Evolutionary conservation across 1,140 invertebrate species (phyloP), one percentile per base, ranked within the genome.

Genomic region (Neodiprion fabricii): DNA sequence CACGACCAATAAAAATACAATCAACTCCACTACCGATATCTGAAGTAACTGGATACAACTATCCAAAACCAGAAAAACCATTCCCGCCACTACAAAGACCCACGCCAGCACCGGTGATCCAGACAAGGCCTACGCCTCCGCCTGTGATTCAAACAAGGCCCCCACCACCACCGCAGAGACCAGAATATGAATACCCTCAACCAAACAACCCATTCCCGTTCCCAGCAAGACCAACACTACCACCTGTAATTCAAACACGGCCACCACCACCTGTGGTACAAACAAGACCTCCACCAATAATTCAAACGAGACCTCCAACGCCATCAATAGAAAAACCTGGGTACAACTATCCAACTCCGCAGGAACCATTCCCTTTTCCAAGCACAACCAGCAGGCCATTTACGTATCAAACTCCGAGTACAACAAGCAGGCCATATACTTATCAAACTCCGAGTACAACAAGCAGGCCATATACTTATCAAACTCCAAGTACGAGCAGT

Each of bases 111-210:
- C 76, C 73, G n/a, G 75, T 53, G 47, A 17, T 21, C 17, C 73
- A 61, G 28, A 65, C 74, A 69, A 48, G 70, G 1, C 47, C 7
- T 12, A 66, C 68, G 67, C 53, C 69, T 17, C 47, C 75, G 61
- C 47, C 71, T 71, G 14, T 61, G 11, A 61, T 71, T 23, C 23
- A 40, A 61, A 72, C 11, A 11, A 14, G 48, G 11, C 61, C 72
- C n/a, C 77, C 75, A 21, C 65, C 77, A 68, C 71, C 74, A 40
- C 11, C 72, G 49, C 66, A 72, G n/a, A 40, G 66, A 61, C 73
- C 65, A 11, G 76, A 73, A 21, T 80, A 80, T 40, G 14, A 11
- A 48, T 79, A 79, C 48, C 65, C 74, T 10, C 67, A 70, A 40
- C 78, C 78, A 12, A 23, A 49, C 5, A 71, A 65, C 0, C 75